Evolutionary conservation across 1,140 invertebrate species (phyloP).

Genomic region (Procambarus clarkii): DNA sequence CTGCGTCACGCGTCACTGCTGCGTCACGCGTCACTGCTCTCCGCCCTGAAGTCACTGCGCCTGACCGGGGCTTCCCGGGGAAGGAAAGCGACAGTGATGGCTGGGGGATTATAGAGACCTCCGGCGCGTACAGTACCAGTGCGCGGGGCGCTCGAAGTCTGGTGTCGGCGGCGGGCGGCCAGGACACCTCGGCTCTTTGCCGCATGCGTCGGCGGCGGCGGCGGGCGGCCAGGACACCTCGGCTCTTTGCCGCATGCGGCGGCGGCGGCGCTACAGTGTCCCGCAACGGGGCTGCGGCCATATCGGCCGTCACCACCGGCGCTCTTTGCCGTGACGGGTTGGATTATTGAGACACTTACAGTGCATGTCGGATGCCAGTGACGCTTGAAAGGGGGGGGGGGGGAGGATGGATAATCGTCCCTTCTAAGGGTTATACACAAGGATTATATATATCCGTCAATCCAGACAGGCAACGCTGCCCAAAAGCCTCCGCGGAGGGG

Average conservation of each 20-base stretch:
- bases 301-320: constrained; percentile 7
- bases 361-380: not conserved
- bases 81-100: not conserved
- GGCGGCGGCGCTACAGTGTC: not conserved
- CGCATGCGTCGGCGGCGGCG: not conserved
- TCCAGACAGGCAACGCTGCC: no score
- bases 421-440: no score
- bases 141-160: not conserved
- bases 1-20: not conserved
- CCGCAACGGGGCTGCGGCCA: constrained; percentile 2
- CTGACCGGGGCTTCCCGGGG: not conserved
- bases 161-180: not conserved
- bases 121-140: not conserved
- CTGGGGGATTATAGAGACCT: not conserved
- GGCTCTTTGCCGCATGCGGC: constrained; percentile 4
- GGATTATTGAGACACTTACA: constrained; percentile 13
- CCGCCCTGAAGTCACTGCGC: not conserved
- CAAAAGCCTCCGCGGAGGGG: no score
- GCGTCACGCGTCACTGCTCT: not conserved
- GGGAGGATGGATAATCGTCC: no score
- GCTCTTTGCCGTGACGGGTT: constrained; percentile 29
- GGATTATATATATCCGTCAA: no score
- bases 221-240: not conserved
- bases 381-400: not conserved
- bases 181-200: not conserved